Evolutionary conservation across 1,140 invertebrate species (phyloP).

Genomic region (Bombyx mandarina): DNA sequence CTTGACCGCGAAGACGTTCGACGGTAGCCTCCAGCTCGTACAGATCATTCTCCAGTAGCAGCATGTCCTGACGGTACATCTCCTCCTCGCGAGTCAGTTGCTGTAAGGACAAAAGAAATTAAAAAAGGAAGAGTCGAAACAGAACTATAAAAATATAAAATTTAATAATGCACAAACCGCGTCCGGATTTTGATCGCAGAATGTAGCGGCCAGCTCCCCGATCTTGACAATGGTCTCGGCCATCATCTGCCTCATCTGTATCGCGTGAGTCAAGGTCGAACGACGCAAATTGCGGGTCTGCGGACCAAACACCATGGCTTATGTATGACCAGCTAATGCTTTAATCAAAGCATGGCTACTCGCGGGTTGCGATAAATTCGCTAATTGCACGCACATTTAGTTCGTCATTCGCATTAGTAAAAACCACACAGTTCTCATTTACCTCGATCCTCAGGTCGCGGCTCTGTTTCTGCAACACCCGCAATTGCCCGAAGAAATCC

Average conservation of each 20-base stretch:
- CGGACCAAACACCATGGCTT: conserved; percentile 19
- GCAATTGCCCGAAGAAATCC: conserved; percentile 89
- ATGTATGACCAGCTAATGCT: no score
- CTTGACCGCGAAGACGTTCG: conserved; percentile 93
- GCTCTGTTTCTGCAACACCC: conserved; percentile 89
- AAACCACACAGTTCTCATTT: conserved; percentile 18
- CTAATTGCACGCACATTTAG: no score
- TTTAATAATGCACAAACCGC: conserved; percentile 29
- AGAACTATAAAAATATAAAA: background rate
- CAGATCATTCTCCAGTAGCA: conserved; percentile 91
- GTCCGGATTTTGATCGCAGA: conserved; percentile 45
- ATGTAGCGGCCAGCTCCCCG: conserved; percentile 72
- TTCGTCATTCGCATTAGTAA: no score
- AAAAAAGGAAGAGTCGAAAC: conserved; percentile 1
- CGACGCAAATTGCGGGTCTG: conserved; percentile 83
- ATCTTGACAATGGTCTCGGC: conserved; percentile 91
- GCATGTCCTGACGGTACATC: conserved; percentile 91
- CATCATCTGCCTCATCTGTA: conserved; percentile 91
- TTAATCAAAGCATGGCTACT: no score
- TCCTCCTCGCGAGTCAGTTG: conserved; percentile 76
- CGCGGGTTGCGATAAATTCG: no score
- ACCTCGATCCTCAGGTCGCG: conserved; percentile 92
- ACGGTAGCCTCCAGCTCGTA: conserved; percentile 95
- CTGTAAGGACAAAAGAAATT: conserved; percentile 20
- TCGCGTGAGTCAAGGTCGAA: conserved; percentile 91